These are phyloP conservation scores for Eilema caniola DNA, from an alignment of 2,888 invertebrate species.

Conservation along the genomic window DNA sequence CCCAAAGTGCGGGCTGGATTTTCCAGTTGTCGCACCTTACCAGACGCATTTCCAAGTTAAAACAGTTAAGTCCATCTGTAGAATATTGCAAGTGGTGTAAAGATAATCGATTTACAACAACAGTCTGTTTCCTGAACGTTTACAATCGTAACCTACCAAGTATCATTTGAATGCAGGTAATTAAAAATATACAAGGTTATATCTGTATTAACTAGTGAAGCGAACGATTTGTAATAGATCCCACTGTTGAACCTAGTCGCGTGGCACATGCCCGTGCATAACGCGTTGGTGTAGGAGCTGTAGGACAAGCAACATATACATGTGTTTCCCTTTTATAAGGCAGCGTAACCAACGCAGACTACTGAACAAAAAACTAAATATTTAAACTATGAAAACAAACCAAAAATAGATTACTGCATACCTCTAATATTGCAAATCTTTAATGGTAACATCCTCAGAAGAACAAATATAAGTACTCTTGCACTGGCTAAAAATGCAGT, in stretches of 20 bases:
- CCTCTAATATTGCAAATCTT: too few species aligned
- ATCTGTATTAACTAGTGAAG: slow-evolving; percentile 4
- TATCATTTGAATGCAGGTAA: neutral
- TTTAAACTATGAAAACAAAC: too few species aligned
- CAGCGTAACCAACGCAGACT: too few species aligned
- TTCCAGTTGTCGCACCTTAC: too few species aligned
- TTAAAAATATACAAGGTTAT: slow-evolving; percentile 9
- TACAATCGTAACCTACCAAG: too few species aligned
- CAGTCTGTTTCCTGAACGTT: neutral
- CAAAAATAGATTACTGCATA: too few species aligned
- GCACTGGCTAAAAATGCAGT: neutral
- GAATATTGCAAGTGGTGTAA: neutral
- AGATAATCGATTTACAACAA: neutral
- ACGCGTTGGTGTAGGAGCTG: neutral
- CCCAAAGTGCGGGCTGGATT: too few species aligned
- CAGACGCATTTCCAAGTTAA: too few species aligned
- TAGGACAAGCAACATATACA: neutral
- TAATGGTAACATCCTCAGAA: too few species aligned
- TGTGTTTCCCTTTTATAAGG: too few species aligned
- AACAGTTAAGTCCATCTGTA: too few species aligned
- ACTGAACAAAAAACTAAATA: too few species aligned
- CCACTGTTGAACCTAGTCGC: neutral
- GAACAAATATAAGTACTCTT: neutral
- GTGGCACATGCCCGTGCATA: neutral
- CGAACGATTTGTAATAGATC: slow-evolving; percentile 11